A percentile compares a stretch with the other conserved stretches of the same genome.
phyloP scores from a whole-genome alignment of 2,113 vertebrate genomes.

The Antechinus stuartii region DNA sequence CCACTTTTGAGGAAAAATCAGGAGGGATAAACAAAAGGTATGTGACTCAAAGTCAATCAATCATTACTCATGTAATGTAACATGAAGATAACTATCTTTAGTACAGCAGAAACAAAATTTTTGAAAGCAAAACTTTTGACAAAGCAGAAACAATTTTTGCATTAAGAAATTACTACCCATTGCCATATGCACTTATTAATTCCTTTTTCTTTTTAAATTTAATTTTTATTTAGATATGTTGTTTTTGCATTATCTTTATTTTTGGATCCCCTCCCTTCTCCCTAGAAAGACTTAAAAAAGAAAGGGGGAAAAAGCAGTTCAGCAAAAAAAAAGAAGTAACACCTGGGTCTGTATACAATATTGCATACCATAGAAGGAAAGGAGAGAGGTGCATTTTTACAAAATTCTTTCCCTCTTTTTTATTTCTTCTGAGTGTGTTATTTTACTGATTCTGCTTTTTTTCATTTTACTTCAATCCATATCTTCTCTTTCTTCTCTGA shows the following conservation, averaged over 20 bases:
- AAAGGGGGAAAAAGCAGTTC: neutral
- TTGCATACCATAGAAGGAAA: neutral
- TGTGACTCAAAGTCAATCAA: neutral
- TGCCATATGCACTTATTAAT: neutral
- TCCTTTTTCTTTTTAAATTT: neutral
- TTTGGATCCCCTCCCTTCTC: neutral
- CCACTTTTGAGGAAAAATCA: neutral
- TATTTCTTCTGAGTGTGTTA: neutral
- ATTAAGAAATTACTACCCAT: neutral
- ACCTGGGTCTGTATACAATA: neutral
- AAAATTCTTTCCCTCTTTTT: neutral
- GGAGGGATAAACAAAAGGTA: neutral
- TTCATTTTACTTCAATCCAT: neutral
- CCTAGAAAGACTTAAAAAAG: neutral
- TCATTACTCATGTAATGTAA: neutral
- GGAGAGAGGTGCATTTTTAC: neutral
- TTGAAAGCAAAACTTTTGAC: neutral
- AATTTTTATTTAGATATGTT: too few relatives aligned
- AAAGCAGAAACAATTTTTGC: neutral
- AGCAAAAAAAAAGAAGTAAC: neutral
- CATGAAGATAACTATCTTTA: neutral
- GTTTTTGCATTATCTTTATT: neutral
- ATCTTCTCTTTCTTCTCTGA: neutral
- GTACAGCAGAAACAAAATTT: neutral
- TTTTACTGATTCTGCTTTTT: neutral